Conservation (phyloP, 2,113 vertebrate species). For the Euleptes europaea region DNA sequence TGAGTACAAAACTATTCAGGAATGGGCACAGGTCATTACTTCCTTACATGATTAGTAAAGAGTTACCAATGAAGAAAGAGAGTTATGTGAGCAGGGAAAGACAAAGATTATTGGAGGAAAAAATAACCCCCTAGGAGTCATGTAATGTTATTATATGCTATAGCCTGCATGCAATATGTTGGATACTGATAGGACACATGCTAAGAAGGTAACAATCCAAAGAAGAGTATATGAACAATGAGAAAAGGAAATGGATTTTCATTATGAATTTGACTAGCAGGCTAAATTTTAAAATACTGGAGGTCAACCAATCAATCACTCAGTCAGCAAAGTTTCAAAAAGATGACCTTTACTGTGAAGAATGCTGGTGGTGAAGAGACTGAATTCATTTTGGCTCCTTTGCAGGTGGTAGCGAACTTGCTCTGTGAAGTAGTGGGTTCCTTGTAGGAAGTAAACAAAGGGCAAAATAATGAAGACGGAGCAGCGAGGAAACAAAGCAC, state of each 20-base stretch:
- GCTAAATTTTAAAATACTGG: constrained; percentile 7
- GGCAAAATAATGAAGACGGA: background rate
- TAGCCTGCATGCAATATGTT: background rate
- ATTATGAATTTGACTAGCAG: constrained; percentile 1
- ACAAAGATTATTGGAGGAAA: background rate
- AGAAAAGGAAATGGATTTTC: constrained; percentile 9
- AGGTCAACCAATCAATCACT: constrained; percentile 8
- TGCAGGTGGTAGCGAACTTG: background rate
- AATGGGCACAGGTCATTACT: background rate
- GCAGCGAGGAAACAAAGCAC: background rate
- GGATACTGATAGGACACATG: background rate
- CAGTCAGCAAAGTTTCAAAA: constrained; percentile 3
- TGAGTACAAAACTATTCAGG: background rate
- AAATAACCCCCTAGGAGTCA: background rate
- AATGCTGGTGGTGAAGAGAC: background rate
- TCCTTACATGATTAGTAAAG: background rate
- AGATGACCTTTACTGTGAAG: constrained; percentile 11
- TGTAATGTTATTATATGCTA: background rate
- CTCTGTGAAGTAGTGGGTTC: background rate
- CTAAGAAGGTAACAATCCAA: background rate
- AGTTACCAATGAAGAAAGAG: background rate
- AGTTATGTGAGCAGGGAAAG: background rate
- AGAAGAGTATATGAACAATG: background rate
- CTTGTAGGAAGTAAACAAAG: background rate
- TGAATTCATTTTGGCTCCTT: background rate